phyloP scores from a whole-genome alignment of 2,797 vertebrate species.

The Halcyon badia region DNA sequence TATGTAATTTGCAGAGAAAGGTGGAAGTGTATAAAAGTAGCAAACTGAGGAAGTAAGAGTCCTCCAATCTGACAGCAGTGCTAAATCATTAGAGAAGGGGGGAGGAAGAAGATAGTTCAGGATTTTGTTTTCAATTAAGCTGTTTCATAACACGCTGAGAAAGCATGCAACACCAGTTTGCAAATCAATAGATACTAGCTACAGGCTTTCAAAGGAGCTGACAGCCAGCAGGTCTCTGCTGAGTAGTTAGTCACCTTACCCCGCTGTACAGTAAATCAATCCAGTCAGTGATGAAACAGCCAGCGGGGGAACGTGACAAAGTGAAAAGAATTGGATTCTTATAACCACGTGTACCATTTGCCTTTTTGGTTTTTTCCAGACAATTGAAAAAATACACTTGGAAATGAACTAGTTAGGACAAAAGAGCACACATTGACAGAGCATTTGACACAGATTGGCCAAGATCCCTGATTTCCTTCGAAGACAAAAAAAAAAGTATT shows the following conservation, averaged over 20 bases:
- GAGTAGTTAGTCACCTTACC: neutral
- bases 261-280: neutral
- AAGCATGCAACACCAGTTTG: neutral
- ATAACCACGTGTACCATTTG: accelerated
- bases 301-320: neutral
- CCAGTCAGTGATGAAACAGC: neutral
- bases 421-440: accelerated
- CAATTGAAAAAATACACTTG: neutral
- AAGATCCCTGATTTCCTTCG: neutral
- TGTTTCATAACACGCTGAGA: neutral
- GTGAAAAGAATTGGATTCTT: neutral
- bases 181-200: neutral
- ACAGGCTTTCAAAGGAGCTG: neutral
- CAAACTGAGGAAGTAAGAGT: neutral
- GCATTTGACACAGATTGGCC: neutral
- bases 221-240: neutral
- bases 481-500: neutral
- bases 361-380: neutral
- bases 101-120: neutral
- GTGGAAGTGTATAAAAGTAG: neutral
- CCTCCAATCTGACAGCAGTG: neutral
- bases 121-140: constrained; percentile 34
- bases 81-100: neutral
- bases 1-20: neutral
- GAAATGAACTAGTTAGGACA: neutral